Base-by-base conservation (phyloP, 2,888 invertebrate genomes). In the Hydropsyche betteni region DNA sequence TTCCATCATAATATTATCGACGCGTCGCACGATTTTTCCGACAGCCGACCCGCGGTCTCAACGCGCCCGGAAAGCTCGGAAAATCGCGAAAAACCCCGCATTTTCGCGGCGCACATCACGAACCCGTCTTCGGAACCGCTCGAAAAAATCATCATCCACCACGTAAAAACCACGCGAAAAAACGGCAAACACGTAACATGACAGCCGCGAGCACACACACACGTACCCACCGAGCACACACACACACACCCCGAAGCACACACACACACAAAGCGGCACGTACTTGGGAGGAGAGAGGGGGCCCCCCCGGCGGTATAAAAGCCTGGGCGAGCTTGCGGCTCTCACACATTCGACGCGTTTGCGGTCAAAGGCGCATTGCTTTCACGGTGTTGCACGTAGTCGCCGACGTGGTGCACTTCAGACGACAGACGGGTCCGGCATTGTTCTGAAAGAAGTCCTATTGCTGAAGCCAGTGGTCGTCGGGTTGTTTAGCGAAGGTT, bases 261-360 rank as follows among this genome's bases (percentile, higher is more conserved):
- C 8, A 10, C 33, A 8, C 33, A 16, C 68, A 12, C 68, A 7
- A 12, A 8, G 50, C 44, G 69, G 34, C 14, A 14, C 50, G 24
- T 68, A 50, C 50, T 8, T 34, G 81, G 81, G 74, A 74, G 77
- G 70, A 72, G 69, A 77, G 77, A 69, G 85, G 84, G 85, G 83
- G 81, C 84, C 81, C 82, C 82, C 80, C 81, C 80, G 78, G 79
- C 78, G 80, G 86, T 90, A 90, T 90, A 90, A 89, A 90, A 90
- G 88, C 88, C 88, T 88, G 88, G 87, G 87, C 88, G 87, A 88
- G 86, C 87, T 87, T 88, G 86, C 87, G 87, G 24, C 24, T 24
- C 24, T 87, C 87, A 90, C 89, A 88, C 90, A 90, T 90, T 51
- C 90, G 89, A 89, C 89, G 88, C 89, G 89, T 90, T 90, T 89